A percentile compares a stretch with the other conserved stretches of the same genome.
phyloP scores from a whole-genome alignment of 2,797 vertebrate species.

The Dromococcyx pavoninus region DNA sequence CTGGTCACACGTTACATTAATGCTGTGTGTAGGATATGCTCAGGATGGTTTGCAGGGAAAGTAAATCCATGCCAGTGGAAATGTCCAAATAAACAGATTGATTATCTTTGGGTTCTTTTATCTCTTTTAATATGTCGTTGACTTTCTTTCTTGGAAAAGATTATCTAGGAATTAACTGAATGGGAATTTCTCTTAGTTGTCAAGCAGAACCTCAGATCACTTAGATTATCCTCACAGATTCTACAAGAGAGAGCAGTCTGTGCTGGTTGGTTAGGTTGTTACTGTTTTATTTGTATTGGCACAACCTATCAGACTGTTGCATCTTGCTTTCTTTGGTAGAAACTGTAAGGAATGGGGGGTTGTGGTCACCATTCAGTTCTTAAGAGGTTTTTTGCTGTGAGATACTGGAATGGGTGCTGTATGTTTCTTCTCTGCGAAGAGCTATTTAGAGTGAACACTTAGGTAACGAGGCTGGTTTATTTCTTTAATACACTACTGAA shows the following conservation, averaged over 20 bases:
- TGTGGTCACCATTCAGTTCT: background rate
- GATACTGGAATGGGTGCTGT: background rate
- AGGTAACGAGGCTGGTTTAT: background rate
- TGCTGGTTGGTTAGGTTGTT: background rate
- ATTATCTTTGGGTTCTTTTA: background rate
- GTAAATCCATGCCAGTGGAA: background rate
- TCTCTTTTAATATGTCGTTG: background rate
- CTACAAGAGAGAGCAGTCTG: background rate
- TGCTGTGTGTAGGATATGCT: background rate
- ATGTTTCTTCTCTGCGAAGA: background rate
- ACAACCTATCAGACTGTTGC: background rate
- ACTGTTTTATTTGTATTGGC: background rate
- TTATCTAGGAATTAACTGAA: background rate
- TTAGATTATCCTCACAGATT: background rate
- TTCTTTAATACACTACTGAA: background rate
- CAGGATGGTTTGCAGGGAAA: background rate
- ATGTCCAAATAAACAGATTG: background rate
- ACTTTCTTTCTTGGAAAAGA: background rate
- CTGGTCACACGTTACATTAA: background rate
- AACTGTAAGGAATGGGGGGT: background rate
- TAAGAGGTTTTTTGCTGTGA: background rate
- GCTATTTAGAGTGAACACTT: background rate
- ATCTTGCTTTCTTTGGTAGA: background rate
- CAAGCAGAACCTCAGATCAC: background rate
- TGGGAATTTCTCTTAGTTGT: background rate